Evolutionary conservation across 2,888 invertebrate species (phyloP).

Genomic region (Polydrusus tereticollis): DNA sequence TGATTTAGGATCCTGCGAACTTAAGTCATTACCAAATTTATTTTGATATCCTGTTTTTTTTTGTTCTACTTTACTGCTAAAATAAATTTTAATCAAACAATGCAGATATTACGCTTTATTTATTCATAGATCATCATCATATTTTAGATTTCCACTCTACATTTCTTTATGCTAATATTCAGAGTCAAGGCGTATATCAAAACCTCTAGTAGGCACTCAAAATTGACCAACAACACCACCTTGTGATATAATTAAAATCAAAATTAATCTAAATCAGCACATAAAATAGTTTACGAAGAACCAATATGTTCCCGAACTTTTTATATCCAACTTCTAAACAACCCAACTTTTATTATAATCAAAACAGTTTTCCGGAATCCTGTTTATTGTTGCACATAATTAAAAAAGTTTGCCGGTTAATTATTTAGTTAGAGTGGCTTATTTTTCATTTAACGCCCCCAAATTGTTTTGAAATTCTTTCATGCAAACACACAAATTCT

Average conservation of each 20-base stretch:
- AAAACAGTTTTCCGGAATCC: background rate
- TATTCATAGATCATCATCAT: too few relatives aligned
- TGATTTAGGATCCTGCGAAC: too few relatives aligned
- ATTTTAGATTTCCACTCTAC: too few relatives aligned
- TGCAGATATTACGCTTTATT: too few relatives aligned
- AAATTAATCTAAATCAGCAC: background rate
- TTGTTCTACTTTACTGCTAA: too few relatives aligned
- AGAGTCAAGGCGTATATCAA: too few relatives aligned
- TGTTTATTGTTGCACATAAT: constrained; percentile 5
- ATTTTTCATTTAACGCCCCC: background rate
- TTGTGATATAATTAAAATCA: background rate
- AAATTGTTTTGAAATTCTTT: constrained; percentile 13
- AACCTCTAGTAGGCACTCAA: too few relatives aligned
- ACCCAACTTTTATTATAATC: constrained; percentile 2
- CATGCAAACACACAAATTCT: background rate
- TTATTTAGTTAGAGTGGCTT: background rate
- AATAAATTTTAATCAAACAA: too few relatives aligned
- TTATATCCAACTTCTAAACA: background rate
- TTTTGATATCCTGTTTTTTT: too few relatives aligned
- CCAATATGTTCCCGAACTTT: background rate
- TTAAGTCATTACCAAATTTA: too few relatives aligned
- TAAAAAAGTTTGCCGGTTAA: constrained; percentile 22
- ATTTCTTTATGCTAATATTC: too few relatives aligned
- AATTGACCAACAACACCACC: too few relatives aligned
- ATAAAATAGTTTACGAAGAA: background rate